These are phyloP conservation scores for Cerceris ruficornis DNA, from an alignment of 2,888 invertebrate species.

Conservation along the genomic window DNA sequence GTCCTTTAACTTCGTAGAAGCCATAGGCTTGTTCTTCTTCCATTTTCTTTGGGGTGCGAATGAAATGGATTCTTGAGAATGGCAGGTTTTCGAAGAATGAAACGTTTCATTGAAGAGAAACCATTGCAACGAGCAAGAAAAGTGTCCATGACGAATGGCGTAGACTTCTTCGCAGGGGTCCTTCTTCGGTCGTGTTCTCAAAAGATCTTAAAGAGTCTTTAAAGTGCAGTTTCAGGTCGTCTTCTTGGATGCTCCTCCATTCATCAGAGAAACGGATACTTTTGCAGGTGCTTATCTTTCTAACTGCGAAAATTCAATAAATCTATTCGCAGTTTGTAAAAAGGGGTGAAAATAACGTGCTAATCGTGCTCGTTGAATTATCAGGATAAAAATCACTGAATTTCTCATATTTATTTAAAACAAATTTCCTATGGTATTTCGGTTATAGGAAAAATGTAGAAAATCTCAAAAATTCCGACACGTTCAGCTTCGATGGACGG, in stretches of 20 bases:
- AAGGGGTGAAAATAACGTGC: background rate
- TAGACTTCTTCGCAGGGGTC: constrained; percentile 47
- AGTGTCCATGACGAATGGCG: constrained; percentile 49
- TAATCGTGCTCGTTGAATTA: background rate
- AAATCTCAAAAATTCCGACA: constrained; percentile 35
- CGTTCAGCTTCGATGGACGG: constrained; percentile 4
- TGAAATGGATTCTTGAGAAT: constrained; percentile 12
- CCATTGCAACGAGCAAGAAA: constrained; percentile 26
- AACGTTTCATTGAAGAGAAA: constrained; percentile 48
- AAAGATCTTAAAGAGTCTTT: constrained; percentile 62
- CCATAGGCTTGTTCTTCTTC: too few relatives aligned
- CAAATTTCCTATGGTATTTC: background rate
- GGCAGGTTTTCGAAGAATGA: constrained; percentile 34
- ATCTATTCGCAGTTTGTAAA: background rate
- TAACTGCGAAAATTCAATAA: background rate
- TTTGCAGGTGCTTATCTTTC: constrained; percentile 56
- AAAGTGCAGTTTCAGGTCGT: constrained; percentile 35
- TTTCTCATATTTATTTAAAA: too few relatives aligned
- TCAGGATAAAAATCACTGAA: background rate
- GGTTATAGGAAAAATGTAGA: constrained; percentile 16
- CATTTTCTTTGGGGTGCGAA: background rate
- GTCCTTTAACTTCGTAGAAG: too few relatives aligned
- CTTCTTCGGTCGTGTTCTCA: constrained; percentile 3
- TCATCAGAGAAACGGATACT: constrained; percentile 64
- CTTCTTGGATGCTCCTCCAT: constrained; percentile 43